These are phyloP conservation scores for Epizoanthus illoricatus DNA, from an alignment of 92 coral and sea anemone species.

Conservation along the genomic window DNA sequence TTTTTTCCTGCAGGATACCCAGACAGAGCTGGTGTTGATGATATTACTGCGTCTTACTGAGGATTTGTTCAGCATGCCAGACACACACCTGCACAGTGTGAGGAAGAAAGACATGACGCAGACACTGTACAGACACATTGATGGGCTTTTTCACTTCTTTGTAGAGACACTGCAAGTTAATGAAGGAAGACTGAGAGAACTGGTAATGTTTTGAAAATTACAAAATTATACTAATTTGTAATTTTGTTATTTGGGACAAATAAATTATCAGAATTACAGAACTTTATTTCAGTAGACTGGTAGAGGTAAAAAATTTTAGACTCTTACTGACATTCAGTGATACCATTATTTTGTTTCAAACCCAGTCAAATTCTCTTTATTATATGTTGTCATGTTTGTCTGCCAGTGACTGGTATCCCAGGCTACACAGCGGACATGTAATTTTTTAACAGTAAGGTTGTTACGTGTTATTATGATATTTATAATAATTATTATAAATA, in stretches of 20 bases:
- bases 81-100: constrained; percentile 62
- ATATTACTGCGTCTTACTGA: constrained; percentile 86
- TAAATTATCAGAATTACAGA: too few relatives aligned
- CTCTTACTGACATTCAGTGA: too few relatives aligned
- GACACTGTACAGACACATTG: constrained; percentile 62
- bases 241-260: neutral
- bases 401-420: too few relatives aligned
- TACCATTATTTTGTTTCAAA: too few relatives aligned
- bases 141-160: constrained; percentile 78
- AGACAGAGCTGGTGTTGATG: constrained; percentile 81
- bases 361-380: too few relatives aligned
- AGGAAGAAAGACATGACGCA: constrained; percentile 84
- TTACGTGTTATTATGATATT: too few relatives aligned
- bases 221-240: neutral
- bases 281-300: too few relatives aligned
- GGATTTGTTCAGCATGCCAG: constrained; percentile 77
- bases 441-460: too few relatives aligned
- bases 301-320: too few relatives aligned
- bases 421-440: too few relatives aligned
- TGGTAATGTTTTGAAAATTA: constrained; percentile 42
- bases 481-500: too few relatives aligned
- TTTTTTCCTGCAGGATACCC: constrained; percentile 59
- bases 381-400: too few relatives aligned
- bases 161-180: constrained; percentile 64
- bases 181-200: constrained; percentile 61